Base-by-base conservation (phyloP, 2,888 invertebrate species). In the Agrotis puta region DNA sequence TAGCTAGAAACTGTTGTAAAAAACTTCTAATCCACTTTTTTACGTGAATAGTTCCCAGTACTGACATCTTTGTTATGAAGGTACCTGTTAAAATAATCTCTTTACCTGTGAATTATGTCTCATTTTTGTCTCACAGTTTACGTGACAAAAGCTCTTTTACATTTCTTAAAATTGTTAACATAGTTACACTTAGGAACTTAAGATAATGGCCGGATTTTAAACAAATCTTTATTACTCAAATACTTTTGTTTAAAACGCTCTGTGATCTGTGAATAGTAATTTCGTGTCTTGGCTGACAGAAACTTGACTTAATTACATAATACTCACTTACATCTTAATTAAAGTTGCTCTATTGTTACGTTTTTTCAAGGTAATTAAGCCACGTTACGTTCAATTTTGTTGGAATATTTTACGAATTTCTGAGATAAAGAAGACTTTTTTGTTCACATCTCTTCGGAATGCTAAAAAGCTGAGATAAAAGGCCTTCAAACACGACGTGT, bases 81-180 rank as follows among this genome's bases (percentile, higher is more conserved):
- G 62, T 82, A 80, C 80, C 74, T 80, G 70, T 71, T 74, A 64
- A 54, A 74, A 64, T 84, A 84, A 80, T 84, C 80, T 69, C 69
- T 78, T 71, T 84, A 84, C 84, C 84, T 84, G 84, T 48, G 13
- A 71, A 14, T 71, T 74, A 59, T 68, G 72, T 66, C 64, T 58
- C 62, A 79, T 53, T 74, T 72, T 47, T 57, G 56, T 64, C 50
- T 73, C 43, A 67, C 43, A 45, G 62, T 14, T 51, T n/a, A 54
- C 64, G 56, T 45, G 66, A 80, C 83, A 68, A 82, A 70, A 74
- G 63, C 47, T 69, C 27, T 71, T 71, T 58, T 45, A 70, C 47
- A 71, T 58, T 62, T 67, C 39, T 47, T 47, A 53, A 57, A 54
- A 70, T 83, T 78, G 73, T 79, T 78, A 59, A 74, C 51, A 61